Evolutionary conservation across 2,113 vertebrate species (phyloP).

Genomic region (Baryphthengus martii): DNA sequence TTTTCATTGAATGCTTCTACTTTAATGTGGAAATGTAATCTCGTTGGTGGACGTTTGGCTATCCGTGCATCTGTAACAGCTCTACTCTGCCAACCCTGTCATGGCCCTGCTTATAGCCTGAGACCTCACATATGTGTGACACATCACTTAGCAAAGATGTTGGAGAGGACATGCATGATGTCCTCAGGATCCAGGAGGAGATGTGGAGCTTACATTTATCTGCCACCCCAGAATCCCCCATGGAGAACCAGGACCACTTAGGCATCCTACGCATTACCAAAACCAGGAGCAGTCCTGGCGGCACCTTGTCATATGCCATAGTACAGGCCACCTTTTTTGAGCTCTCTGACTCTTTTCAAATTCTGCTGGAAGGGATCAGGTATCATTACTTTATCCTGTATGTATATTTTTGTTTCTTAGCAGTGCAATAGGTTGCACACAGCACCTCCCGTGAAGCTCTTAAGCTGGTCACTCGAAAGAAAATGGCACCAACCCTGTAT

Average conservation of each 20-base stretch:
- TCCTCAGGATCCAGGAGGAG: neutral
- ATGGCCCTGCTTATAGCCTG: neutral
- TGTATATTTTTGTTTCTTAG: neutral
- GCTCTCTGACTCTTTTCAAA: neutral
- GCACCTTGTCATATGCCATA: neutral
- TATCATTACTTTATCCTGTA: neutral
- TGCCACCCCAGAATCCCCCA: neutral
- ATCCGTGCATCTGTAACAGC: neutral
- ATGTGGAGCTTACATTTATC: fast-evolving
- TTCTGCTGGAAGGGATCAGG: neutral
- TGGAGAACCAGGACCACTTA: no score
- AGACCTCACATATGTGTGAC: neutral
- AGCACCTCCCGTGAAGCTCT: neutral
- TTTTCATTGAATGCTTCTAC: neutral
- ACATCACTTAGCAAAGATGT: neutral
- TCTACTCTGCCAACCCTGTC: neutral
- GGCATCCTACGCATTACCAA: fast-evolving
- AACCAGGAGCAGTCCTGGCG: neutral
- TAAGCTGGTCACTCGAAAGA: neutral
- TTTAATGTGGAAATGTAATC: neutral
- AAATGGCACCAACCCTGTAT: neutral
- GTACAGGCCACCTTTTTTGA: neutral
- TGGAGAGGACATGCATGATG: neutral
- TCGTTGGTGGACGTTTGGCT: neutral
- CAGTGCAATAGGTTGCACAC: neutral